These are phyloP conservation scores for Poecile atricapillus DNA, from an alignment of 2,113 vertebrate genomes.

Conservation along the genomic window DNA sequence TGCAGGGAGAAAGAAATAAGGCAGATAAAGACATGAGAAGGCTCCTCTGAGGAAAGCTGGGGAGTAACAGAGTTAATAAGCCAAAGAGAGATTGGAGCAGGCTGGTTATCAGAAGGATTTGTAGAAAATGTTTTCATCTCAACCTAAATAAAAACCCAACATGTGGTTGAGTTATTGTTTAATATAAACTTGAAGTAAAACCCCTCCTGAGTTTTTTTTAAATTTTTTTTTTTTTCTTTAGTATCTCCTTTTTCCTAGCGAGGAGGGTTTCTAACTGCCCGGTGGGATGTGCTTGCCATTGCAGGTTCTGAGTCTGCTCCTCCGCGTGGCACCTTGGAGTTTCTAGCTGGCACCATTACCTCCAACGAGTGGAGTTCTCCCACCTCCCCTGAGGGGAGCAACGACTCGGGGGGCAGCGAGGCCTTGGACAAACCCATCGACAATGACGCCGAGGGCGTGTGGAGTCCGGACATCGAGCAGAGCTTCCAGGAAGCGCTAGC, in stretches of 20 bases:
- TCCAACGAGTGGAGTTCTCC: constrained; percentile 81
- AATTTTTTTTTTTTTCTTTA: not conserved
- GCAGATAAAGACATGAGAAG: not conserved
- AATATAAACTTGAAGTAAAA: not conserved
- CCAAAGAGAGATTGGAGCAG: not conserved
- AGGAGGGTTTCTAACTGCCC: not conserved
- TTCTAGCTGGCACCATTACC: constrained; percentile 78
- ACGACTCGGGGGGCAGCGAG: constrained; percentile 74
- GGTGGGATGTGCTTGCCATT: not conserved
- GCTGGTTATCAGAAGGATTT: not conserved
- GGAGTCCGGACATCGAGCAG: constrained; percentile 97
- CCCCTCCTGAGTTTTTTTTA: not conserved
- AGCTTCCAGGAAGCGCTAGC: constrained; percentile 97
- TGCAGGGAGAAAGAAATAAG: not conserved
- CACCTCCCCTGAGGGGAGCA: constrained; percentile 78
- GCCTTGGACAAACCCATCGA: constrained; percentile 80
- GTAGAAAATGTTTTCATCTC: not conserved
- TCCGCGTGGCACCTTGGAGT: constrained; percentile 73
- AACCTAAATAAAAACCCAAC: not conserved
- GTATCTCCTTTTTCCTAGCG: not conserved
- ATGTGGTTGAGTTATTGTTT: accelerated
- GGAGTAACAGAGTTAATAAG: not conserved
- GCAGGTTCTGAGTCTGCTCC: constrained; percentile 67
- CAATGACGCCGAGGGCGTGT: constrained; percentile 94
- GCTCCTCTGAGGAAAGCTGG: not conserved